A percentile compares a stretch with the other conserved stretches of the same genome.
Conservation (phyloP, 2,113 vertebrate species). For the Noctilio leporinus region DNA sequence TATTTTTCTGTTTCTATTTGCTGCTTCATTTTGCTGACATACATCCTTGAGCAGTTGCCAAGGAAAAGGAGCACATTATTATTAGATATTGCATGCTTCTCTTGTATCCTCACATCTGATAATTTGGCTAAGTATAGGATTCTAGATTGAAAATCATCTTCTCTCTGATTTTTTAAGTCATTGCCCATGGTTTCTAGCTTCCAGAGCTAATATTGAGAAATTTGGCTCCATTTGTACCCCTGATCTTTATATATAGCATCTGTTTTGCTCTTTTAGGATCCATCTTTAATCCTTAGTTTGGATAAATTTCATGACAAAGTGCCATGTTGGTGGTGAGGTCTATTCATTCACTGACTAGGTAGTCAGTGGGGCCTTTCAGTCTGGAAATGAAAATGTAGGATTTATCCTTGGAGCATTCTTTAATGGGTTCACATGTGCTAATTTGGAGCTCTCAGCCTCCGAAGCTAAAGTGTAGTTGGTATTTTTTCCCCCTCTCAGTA, state of each 20-base stretch:
- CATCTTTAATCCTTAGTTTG: not conserved
- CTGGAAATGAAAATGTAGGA: not conserved
- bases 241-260: not conserved
- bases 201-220: not conserved
- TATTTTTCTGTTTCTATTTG: not conserved
- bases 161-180: not conserved
- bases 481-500: not conserved
- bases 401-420: not conserved
- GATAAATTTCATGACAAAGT: not conserved
- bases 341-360: not conserved
- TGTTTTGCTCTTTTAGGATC: not conserved
- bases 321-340: not conserved
- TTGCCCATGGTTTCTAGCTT: not conserved
- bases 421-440: not conserved
- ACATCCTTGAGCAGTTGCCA: not conserved
- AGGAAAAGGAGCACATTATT: not conserved
- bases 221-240: not conserved
- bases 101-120: not conserved
- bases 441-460: not conserved
- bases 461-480: not conserved
- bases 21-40: not conserved
- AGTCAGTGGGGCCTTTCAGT: not conserved
- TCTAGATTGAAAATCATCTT: not conserved
- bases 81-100: not conserved
- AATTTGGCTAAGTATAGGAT: not conserved